Percentiles rank a stretch among this genome's conserved stretches.
Conservation (phyloP, 2,113 vertebrate genomes). For the Microcebus murinus region DNA sequence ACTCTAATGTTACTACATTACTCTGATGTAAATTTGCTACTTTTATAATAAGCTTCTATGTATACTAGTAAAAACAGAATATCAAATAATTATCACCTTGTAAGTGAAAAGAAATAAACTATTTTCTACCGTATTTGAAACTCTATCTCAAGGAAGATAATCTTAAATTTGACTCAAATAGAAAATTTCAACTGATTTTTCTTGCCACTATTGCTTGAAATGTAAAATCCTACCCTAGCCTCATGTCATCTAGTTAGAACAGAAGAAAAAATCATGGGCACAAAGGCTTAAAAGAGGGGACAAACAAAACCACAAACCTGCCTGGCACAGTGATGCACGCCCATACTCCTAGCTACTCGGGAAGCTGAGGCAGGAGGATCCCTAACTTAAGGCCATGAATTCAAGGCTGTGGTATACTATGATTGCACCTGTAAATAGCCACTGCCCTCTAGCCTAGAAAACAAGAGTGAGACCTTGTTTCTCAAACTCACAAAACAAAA, state of each 20-base stretch:
- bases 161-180: neutral
- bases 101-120: neutral
- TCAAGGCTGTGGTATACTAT: neutral
- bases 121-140: slow-evolving; percentile 19
- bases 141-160: neutral
- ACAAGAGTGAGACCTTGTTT: neutral
- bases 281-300: neutral
- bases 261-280: neutral
- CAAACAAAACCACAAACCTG: neutral
- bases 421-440: neutral
- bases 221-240: neutral
- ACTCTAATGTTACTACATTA: neutral
- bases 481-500: neutral
- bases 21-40: neutral
- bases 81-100: neutral
- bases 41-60: neutral
- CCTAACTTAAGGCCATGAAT: neutral
- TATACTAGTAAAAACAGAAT: neutral
- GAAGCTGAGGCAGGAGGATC: neutral
- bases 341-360: neutral
- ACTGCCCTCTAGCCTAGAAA: neutral
- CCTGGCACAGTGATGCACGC: neutral
- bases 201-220: neutral
- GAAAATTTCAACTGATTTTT: neutral
- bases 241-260: neutral